These are phyloP conservation scores for Parnassius smintheus DNA, from an alignment of 2,888 invertebrate species.

Conservation along the genomic window DNA sequence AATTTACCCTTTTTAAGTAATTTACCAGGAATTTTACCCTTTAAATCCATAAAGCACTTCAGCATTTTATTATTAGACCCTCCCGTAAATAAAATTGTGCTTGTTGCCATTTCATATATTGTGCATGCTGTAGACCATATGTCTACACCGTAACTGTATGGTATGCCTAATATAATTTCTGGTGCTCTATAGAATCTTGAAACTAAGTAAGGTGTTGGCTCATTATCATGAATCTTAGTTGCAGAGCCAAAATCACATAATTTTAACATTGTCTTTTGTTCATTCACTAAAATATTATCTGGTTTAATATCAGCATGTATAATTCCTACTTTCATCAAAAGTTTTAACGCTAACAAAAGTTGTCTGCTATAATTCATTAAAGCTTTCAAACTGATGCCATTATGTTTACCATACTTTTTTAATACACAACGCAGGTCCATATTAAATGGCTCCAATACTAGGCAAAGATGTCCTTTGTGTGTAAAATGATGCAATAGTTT, in stretches of 20 bases:
- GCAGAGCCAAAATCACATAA: constrained; percentile 99
- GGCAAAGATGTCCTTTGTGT: constrained; percentile 98
- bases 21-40: constrained; percentile 98
- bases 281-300: constrained; percentile 99
- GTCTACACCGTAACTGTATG: constrained; percentile 97
- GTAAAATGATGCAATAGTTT: constrained; percentile 93
- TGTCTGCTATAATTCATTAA: constrained; percentile 98
- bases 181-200: constrained; percentile 99
- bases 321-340: constrained; percentile 96
- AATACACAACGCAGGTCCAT: constrained; percentile 94
- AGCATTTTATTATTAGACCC: constrained; percentile 99
- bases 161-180: constrained; percentile 98
- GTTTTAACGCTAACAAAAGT: constrained; percentile 93
- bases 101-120: constrained; percentile 98
- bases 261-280: constrained; percentile 96
- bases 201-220: constrained; percentile 98
- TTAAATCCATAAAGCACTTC: constrained; percentile 98
- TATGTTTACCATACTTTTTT: constrained; percentile 98
- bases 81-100: constrained; percentile 98
- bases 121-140: constrained; percentile 99
- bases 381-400: constrained; percentile 97
- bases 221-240: constrained; percentile 94
- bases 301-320: constrained; percentile 99
- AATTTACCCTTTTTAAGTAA: constrained; percentile 96
- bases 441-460: constrained; percentile 97